Conservation (phyloP, 2,113 vertebrate species). For the Mirza zaza region DNA sequence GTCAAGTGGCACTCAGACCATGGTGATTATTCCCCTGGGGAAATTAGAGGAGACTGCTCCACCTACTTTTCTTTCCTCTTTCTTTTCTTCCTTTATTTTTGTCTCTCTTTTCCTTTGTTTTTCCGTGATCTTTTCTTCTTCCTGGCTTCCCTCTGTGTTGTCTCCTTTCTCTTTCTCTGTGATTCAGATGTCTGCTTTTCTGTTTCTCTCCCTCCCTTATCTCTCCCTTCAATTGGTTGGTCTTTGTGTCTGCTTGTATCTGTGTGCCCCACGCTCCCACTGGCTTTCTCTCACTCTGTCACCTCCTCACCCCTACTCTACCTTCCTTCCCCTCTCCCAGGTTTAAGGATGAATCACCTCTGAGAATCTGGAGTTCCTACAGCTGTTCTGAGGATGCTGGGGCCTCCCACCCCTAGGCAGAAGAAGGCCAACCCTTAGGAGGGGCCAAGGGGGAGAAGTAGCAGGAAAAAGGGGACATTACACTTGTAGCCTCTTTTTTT, state of each 20-base stretch:
- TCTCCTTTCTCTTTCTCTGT: not conserved
- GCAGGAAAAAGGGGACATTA: not conserved
- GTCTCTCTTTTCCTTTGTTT: not conserved
- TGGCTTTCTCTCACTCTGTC: not conserved
- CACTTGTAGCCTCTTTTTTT: constrained; percentile 2
- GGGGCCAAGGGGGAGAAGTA: not conserved
- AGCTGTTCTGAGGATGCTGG: not conserved
- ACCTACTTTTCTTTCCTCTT: not conserved
- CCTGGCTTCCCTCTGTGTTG: not conserved
- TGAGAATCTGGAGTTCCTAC: not conserved
- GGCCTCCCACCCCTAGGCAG: not conserved
- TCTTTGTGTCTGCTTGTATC: constrained; percentile 64
- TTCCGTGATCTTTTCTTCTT: not conserved
- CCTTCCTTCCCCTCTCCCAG: not conserved
- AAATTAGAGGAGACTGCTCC: not conserved
- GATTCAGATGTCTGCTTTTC: not conserved
- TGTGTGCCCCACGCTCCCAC: not conserved
- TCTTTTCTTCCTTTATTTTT: not conserved
- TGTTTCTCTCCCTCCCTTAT: not conserved
- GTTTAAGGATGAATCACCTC: not conserved
- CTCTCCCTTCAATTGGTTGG: not conserved
- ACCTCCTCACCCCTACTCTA: not conserved
- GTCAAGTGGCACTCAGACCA: not conserved
- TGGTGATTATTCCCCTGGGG: not conserved
- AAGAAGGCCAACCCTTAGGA: not conserved